Conservation (phyloP, 2,797 vertebrate species). For the Sebastes taczanowskii region DNA sequence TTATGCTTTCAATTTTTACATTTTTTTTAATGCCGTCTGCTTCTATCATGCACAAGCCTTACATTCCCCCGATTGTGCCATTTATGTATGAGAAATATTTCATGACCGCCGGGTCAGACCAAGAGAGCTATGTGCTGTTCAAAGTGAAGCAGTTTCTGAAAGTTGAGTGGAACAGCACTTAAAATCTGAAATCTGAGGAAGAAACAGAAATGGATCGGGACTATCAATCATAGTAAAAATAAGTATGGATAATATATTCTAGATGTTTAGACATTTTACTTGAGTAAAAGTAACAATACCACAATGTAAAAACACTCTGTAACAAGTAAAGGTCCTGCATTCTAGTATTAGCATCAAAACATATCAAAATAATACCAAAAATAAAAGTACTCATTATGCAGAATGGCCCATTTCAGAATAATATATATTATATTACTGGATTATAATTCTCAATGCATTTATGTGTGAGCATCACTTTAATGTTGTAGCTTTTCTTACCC, state of each 20-base stretch:
- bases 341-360: too few species aligned
- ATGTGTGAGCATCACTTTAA: too few species aligned
- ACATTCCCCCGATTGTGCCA: neutral
- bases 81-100: neutral
- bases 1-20: neutral
- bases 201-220: neutral
- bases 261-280: too few species aligned
- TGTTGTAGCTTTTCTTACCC: too few species aligned
- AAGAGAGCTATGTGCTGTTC: neutral
- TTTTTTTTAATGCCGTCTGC: neutral
- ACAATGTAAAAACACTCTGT: accelerated
- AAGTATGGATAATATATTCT: neutral
- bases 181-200: neutral
- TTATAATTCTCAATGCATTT: accelerated
- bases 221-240: too few species aligned
- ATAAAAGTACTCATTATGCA: too few species aligned
- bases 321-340: too few species aligned
- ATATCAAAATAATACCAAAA: too few species aligned
- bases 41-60: neutral
- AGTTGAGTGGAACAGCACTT: neutral
- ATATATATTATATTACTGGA: too few species aligned
- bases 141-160: neutral
- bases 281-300: too few species aligned
- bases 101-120: neutral
- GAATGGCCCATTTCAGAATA: too few species aligned